phyloP scores from a whole-genome alignment of 2,888 invertebrate genomes.

The Nymphalis urticae region DNA sequence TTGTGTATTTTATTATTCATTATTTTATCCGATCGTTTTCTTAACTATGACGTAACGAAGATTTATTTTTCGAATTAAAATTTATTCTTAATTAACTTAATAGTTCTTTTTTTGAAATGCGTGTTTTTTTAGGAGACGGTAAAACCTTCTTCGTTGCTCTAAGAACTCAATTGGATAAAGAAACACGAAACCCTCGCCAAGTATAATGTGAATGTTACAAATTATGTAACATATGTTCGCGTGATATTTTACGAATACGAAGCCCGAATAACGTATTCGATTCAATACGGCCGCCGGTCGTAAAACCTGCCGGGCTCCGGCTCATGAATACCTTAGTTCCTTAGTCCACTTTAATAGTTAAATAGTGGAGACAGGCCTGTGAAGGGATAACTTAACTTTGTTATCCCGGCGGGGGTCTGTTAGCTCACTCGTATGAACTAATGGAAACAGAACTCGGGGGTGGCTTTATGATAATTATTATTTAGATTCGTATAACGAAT shows the following conservation, averaged over 20 bases:
- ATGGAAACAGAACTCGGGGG: conserved; percentile 27
- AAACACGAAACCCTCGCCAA: conserved; percentile 2
- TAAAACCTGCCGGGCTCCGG: conserved; percentile 71
- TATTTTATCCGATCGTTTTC: neutral
- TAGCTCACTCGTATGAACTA: conserved; percentile 29
- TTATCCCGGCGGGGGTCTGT: conserved; percentile 42
- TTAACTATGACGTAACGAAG: neutral
- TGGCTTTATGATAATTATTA: conserved; percentile 23
- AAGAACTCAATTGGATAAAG: conserved; percentile 14
- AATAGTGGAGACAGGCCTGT: conserved; percentile 58
- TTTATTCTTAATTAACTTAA: too few species aligned
- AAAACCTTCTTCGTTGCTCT: neutral
- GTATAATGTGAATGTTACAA: conserved; percentile 52
- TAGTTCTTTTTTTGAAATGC: too few species aligned
- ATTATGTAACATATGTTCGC: conserved; percentile 61
- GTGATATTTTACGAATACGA: conserved; percentile 64
- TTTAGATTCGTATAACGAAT: neutral
- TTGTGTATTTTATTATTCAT: neutral
- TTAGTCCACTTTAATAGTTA: conserved; percentile 73
- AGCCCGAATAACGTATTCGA: conserved; percentile 70
- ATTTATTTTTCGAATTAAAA: too few species aligned
- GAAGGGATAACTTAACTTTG: conserved; percentile 50
- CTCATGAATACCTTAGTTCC: conserved; percentile 77
- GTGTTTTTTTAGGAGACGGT: neutral
- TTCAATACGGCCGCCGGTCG: conserved; percentile 70